Conservation (phyloP, 2,113 vertebrate genomes). For the Hippocampus zosterae region DNA sequence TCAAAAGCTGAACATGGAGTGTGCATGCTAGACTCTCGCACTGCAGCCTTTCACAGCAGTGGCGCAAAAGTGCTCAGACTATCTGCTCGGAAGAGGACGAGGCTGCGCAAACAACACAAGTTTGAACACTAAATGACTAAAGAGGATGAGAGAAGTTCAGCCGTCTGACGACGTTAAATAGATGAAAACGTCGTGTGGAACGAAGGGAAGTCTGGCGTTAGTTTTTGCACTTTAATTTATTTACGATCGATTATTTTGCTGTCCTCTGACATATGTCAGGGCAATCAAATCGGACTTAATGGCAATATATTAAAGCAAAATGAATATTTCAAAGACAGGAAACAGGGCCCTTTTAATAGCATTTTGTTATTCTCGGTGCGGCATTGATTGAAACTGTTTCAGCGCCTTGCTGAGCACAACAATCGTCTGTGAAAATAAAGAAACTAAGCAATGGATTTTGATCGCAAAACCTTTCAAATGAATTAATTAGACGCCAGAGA, state of each 20-base stretch:
- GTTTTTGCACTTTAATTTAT: slow-evolving; percentile 65
- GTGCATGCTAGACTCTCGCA: slow-evolving; percentile 66
- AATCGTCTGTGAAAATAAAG: slow-evolving; percentile 36
- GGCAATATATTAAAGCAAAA: slow-evolving; percentile 72
- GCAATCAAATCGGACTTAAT: slow-evolving; percentile 70
- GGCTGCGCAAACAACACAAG: slow-evolving; percentile 27
- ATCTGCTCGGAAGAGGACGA: slow-evolving; percentile 18
- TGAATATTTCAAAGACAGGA: slow-evolving; percentile 70
- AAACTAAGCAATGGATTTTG: not conserved
- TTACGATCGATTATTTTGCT: slow-evolving; percentile 76
- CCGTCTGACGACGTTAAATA: slow-evolving; percentile 50
- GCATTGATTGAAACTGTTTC: slow-evolving; percentile 67
- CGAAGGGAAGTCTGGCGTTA: slow-evolving; percentile 10
- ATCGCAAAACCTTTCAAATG: not conserved
- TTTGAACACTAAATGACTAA: slow-evolving; percentile 22
- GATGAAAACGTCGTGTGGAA: slow-evolving; percentile 11
- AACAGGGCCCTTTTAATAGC: slow-evolving; percentile 58
- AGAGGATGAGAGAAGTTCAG: slow-evolving; percentile 19
- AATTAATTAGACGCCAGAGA: not conserved
- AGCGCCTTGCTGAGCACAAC: slow-evolving; percentile 3
- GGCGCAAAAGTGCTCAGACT: not conserved
- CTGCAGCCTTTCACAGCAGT: slow-evolving; percentile 17
- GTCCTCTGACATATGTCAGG: slow-evolving; percentile 70
- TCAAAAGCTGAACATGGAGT: slow-evolving; percentile 67
- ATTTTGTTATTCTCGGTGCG: slow-evolving; percentile 60